Base-by-base conservation (phyloP, 2,888 invertebrate species). In the Synergus laeviventris region DNA sequence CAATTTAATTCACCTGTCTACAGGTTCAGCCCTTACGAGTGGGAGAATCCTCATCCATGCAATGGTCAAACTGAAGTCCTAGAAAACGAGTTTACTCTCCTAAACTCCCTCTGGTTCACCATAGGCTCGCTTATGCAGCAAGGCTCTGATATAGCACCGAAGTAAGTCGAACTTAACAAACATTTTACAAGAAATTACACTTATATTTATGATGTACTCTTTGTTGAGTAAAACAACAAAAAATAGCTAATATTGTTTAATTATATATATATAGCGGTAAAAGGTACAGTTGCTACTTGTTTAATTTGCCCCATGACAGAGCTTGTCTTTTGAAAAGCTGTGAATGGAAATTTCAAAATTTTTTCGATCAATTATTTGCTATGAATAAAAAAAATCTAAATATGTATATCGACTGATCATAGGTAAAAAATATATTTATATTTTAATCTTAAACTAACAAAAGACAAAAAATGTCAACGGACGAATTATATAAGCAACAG, bases 71-170 rank as follows among this genome's bases (percentile, higher is more conserved):
- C 96, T 86, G 96, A 95, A 91, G 95, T 95, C 89, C 93, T 97
- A 91, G 96, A 97, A 94, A 97, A 97, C 93, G 96, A 96, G 92
- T 96, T 97, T 94, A 96, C 96, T 88, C 93, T 97, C 91, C 94
- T 96, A 92, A 97, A 97, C 94, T 96, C 96, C 91, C 94, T 97
- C 91, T 98, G 98, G 98, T 98, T 98, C 93, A 97, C 97, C 92
- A 96, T 97, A 91, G 96, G 96, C 90, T 96, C 96, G 89, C 94
- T 97, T 93, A 96, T 97, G 95, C 97, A 97, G 94, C 97, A 97
- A 93, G 97, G 97, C 92, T 96, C 96, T 92, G 96, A 97, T 93
- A 96, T 97, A 93, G 96, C 96, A 89, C 97, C 97, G 92, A 96
- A 95, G 96, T 96, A 94, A 95, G 95, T 94, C 89, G 70, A 74